Evolutionary conservation across 2,888 invertebrate genomes (phyloP), one percentile per base, ranked within the genome.

Genomic region (Arctia plantaginis): DNA sequence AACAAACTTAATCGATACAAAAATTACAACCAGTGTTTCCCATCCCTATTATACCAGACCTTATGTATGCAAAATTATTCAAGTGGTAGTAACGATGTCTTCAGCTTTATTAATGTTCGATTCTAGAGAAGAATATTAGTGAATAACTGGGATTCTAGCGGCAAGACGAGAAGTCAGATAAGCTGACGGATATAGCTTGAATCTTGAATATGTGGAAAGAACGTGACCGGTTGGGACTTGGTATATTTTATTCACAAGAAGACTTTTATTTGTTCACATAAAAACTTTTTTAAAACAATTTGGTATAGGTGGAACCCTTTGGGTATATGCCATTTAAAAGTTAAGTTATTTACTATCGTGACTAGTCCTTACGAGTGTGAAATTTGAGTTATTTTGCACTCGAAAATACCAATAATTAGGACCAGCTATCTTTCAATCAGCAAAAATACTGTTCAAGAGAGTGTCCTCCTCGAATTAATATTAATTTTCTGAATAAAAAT

Each of bases 21-120:
- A n/a, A 66, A 18, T 66, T 15, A 41, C 41, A 2, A 62, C 30
- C 2, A 0, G n/a, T 20, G 13, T 33, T 47, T 47, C 73, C 13
- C 69, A 70, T 35, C 69, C 41, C 69, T 85, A 85, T 77, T 75
- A 73, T 70, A 66, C 72, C 66, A 59, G 55, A 72, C 62, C 39
- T 33, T 68, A 73, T 75, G 72, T 76, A 87, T 87, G 83, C 80
- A 82, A 83, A 87, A 77, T 82, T 85, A 87, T 87, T 85, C 88
- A 79, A 80, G 79, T 74, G 66, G 74, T 62, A 47, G 71, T 77
- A 74, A 79, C 78, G 71, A 77, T 62, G 77, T 76, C 79, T 77
- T 77, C 66, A 84, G 82, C 82, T 67, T 76, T 84, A 85, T 84
- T 85, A 84, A 84, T 85, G 84, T 78, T 85, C 84, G 77, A 80